Evolutionary conservation across 2,888 invertebrate genomes (phyloP), one percentile per base, ranked within the genome.

Genomic region (Thecocarcelia acutangulata): DNA sequence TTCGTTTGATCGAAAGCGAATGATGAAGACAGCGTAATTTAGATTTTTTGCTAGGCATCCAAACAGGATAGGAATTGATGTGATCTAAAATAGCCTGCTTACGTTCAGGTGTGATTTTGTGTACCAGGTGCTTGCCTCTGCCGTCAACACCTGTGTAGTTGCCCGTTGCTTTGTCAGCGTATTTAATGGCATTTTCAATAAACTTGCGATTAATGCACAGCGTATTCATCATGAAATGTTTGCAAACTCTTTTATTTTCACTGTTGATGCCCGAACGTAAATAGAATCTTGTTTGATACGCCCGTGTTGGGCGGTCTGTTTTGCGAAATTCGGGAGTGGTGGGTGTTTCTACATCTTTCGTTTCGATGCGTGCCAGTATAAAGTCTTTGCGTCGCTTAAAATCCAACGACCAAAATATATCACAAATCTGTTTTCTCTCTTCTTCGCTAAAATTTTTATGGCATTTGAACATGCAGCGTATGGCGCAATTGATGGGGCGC

Each of bases 371-470:
- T 0, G 85, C 83, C 24, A 85, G 61, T 24, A 85, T 80, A 21
- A 84, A 85, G 58, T 85, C 85, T 42, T 85, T 85, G n/a, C 84
- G 85, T 9, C 85, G 77, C 15, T 85, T 85, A 28, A 80, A 85
- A 46, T 85, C 84, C 72, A 85, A 76, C 5, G 83, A 82, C 85
- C 85, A 85, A 58, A 85, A 85, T 2, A 74, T 73, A 17, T 83
- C 83, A 73, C 85, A 85, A 40, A 85, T 80, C 75, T 84, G 83
- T 42, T 76, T 58, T 3, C 85, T 83, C 42, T 85, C 85, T 8
- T 82, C 82, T 42, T 83, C 85, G 21, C 74, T 85, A 40, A 85
- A 85, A 37, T 85, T 63, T 8, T 69, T 61, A 21, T 83, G 83
- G 33, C 85, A 85, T 46, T 85, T 84, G 50, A 79, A 83, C 28